Evolutionary conservation across 2,888 invertebrate species (phyloP), one percentile per base, ranked within the genome.

Genomic region (Synergus umbraculus): DNA sequence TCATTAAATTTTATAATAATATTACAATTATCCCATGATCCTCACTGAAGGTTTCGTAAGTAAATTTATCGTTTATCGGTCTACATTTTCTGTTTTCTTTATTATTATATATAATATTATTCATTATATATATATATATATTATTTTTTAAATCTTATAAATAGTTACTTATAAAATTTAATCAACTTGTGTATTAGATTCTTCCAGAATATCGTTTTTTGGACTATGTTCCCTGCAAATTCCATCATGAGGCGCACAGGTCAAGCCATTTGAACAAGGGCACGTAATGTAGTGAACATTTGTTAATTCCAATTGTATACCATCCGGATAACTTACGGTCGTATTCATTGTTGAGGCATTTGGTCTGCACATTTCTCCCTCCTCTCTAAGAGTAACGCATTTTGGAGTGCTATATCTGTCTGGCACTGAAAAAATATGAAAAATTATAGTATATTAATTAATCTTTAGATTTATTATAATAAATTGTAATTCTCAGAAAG

Each of bases 261-360:
- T 78, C 22, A 88, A 77, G 7, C 86, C 87, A 2, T 83, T 22
- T 2, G 58, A 80, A 37, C 90, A 90, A 22, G 90, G 88, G 46
- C 90, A 90, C 41, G 88, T 67, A 22, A 87, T 82, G 37, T 79
- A 82, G 78, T 88, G 76, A 2, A 89, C 86, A 63, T 86, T 80
- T 15, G 78, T 84, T 29, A 90, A 76, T 12, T 81, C 67, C 18
- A 90, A 65, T 15, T 69, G 44, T 5, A 63, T 43, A 4, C 84
- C 85, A 64, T 89, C 84, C 2, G 90, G 90, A 79, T 89, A 90
- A 12, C 54, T 41, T 18, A 88, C 78, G 0, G 84, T 87, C 49
- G 85, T 81, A 63, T 87, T 89, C 2, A 83, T 64, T 0, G 78
- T 15, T 7, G 78, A 81, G 7, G 80, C 81, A 0, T 64, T 67